Evolutionary conservation across 2,888 invertebrate species (phyloP).

Genomic region (Perizoma affinitatum): DNA sequence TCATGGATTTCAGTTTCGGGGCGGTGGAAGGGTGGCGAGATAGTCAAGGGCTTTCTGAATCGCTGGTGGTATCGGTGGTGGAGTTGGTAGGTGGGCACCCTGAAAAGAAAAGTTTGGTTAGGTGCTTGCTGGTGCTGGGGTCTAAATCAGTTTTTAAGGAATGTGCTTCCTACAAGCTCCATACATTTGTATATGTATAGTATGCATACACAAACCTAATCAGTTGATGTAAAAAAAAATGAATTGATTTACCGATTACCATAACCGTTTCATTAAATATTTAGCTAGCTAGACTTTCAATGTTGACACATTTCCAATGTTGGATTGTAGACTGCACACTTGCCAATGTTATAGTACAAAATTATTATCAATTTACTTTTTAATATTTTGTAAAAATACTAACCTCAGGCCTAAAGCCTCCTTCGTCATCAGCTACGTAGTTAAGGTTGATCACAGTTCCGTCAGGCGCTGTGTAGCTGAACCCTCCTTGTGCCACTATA

Average conservation of each 20-base stretch:
- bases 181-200: too few relatives aligned
- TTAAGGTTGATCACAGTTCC: conserved; percentile 87
- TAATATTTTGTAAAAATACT: neutral
- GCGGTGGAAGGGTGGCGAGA: conserved; percentile 86
- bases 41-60: conserved; percentile 90
- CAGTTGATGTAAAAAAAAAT: too few relatives aligned
- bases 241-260: too few relatives aligned
- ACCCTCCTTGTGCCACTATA: conserved; percentile 87
- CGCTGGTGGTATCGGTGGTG: conserved; percentile 90
- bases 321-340: too few relatives aligned
- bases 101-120: conserved; percentile 46
- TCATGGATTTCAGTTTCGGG: conserved; percentile 59
- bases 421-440: conserved; percentile 89
- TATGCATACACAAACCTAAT: too few relatives aligned
- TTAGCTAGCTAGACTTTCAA: too few relatives aligned
- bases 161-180: too few relatives aligned
- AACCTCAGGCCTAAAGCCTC: conserved; percentile 84
- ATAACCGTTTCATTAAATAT: too few relatives aligned
- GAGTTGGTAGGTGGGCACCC: conserved; percentile 90
- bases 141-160: neutral
- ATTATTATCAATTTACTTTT: too few relatives aligned
- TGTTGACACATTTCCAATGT: too few relatives aligned
- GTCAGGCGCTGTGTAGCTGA: conserved; percentile 88
- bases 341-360: too few relatives aligned
- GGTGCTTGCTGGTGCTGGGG: neutral